These are phyloP conservation scores for Phaedon cochleariae DNA, from an alignment of 2,888 invertebrate genomes.

Conservation along the genomic window DNA sequence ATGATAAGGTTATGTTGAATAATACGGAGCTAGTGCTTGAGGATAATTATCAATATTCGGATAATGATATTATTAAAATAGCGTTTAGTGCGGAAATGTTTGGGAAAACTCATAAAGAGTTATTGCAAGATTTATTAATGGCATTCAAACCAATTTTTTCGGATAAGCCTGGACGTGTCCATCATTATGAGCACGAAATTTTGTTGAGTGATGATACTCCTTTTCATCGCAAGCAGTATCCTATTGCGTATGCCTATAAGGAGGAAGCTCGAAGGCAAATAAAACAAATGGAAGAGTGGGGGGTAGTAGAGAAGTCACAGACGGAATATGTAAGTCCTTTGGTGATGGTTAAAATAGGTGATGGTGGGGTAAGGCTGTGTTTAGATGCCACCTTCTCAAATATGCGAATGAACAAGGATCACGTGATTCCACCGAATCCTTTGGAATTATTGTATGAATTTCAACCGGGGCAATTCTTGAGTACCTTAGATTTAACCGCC, in stretches of 20 bases:
- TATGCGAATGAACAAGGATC: slow-evolving; percentile 23
- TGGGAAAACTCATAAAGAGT: too few relatives aligned
- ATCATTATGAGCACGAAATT: too few relatives aligned
- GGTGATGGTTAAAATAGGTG: slow-evolving; percentile 31
- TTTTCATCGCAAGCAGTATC: slow-evolving; percentile 20
- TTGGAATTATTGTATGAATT: slow-evolving; percentile 16
- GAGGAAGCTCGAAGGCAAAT: slow-evolving; percentile 19
- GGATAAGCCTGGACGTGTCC: too few relatives aligned
- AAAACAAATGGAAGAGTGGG: slow-evolving; percentile 25
- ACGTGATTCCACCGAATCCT: slow-evolving; percentile 30
- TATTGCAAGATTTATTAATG: too few relatives aligned
- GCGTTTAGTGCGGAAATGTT: too few relatives aligned
- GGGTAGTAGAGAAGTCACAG: slow-evolving; percentile 11
- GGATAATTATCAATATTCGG: too few relatives aligned
- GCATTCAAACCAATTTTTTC: too few relatives aligned
- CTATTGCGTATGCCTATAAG: slow-evolving; percentile 16
- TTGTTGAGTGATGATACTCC: slow-evolving; percentile 15
- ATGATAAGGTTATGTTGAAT: too few relatives aligned
- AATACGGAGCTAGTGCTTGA: too few relatives aligned
- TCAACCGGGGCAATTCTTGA: slow-evolving; percentile 7
- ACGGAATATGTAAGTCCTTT: slow-evolving; percentile 30
- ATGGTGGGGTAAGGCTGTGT: slow-evolving; percentile 30
- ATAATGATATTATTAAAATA: too few relatives aligned
- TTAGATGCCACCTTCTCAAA: slow-evolving; percentile 33
- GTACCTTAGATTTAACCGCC: slow-evolving; percentile 22